Evolutionary conservation across 2,888 invertebrate species (phyloP), one percentile per base, ranked within the genome.

Genomic region (Quadroppia sp.): DNA sequence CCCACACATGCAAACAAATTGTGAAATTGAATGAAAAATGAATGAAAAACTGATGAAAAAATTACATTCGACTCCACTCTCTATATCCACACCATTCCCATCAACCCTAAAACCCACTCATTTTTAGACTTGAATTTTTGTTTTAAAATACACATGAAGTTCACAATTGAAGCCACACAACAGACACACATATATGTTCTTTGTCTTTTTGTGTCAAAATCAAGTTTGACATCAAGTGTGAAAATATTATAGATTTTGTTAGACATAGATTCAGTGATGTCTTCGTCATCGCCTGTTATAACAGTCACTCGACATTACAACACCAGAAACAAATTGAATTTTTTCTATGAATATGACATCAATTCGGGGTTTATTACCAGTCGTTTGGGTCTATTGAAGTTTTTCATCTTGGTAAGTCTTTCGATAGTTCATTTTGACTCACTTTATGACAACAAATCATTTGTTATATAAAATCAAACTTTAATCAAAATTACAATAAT

Each of bases 281-380:
- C 53, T 53, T 17, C 11, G 3, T 20, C 50, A 50, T 4, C 25
- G 30, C 56, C 56, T 9, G 56, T 56, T 11, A 56, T 56, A 28
- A 56, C 56, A 25, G 25, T 56, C 23, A 56, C 56, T 23, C 56
- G 56, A 28, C 56, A 56, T 23, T 56, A 56, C 56, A 56, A 7
- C 11, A 30, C 36, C 7, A 30, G 64, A 64, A 64, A 30, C 36
- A 64, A 64, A 32, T 64, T 28, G 2, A 32, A 64, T 9, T 17
- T 64, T 36, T 64, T 64, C n/a, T 32, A 64, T 11, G 64, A 64
- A 1, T 64, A 36, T 11, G 64, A 64, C 20, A 36, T 64, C 2
- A 64, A 64, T 36, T 30, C n/a, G 20, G 20, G 64, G 15, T 64
- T 64, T 32, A 36, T 64, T 20, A 64, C 64, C 64, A 64, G 64